Evolutionary conservation across 2,888 invertebrate species (phyloP).

Genomic region (Herminia tarsipennalis): DNA sequence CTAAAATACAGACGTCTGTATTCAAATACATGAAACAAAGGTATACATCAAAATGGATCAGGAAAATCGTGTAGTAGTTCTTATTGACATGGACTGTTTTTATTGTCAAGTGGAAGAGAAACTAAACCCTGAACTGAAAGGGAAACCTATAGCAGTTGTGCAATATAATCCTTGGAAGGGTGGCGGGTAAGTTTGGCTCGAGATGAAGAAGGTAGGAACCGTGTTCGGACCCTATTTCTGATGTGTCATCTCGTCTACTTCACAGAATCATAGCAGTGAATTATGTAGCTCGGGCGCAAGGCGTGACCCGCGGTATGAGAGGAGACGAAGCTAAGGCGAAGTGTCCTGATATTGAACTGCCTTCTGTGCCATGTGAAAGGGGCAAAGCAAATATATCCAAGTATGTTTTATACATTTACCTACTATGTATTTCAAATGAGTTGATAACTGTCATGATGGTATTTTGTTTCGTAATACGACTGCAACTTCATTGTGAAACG

Average conservation of each 20-base stretch:
- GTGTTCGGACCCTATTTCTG: not conserved
- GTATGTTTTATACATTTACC: too few relatives aligned
- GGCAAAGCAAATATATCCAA: conserved; percentile 98
- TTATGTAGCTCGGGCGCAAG: conserved; percentile 96
- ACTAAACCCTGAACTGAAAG: conserved; percentile 91
- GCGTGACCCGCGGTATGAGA: conserved; percentile 96
- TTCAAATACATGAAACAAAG: not conserved
- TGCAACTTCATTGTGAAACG: too few relatives aligned
- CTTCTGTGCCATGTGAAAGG: conserved; percentile 93
- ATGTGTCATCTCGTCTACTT: conserved; percentile 13
- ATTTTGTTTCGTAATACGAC: too few relatives aligned
- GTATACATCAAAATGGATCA: conserved; percentile 64
- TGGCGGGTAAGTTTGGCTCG: conserved; percentile 90
- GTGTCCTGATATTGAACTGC: conserved; percentile 95
- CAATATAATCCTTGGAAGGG: conserved; percentile 98
- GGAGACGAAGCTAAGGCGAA: conserved; percentile 95
- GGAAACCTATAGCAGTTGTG: conserved; percentile 97
- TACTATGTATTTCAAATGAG: too few relatives aligned
- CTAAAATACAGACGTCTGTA: not conserved
- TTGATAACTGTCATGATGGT: too few relatives aligned
- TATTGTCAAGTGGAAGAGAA: conserved; percentile 99
- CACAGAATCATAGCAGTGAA: conserved; percentile 98
- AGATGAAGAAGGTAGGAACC: not conserved
- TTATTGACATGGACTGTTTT: conserved; percentile 99
- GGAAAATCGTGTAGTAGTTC: conserved; percentile 89